Evolutionary conservation across 2,797 vertebrate species (phyloP).

Genomic region (Ptychadena robeensis): DNA sequence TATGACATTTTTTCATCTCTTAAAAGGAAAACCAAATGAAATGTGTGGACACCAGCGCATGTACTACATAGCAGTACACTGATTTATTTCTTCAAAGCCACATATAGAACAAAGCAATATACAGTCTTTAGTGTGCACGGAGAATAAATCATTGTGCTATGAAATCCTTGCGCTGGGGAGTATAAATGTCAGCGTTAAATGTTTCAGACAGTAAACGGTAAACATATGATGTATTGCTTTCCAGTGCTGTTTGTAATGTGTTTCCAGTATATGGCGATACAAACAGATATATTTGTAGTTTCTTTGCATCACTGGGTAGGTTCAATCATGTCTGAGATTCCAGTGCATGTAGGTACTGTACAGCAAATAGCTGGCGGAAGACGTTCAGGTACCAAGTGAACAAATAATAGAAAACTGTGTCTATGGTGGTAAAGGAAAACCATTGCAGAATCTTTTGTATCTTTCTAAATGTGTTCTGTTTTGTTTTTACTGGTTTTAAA

Average conservation of each 20-base stretch:
- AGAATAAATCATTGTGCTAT: constrained; percentile 38
- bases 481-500: too few species aligned
- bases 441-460: background rate
- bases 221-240: constrained; percentile 28
- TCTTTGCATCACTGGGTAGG: background rate
- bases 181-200: constrained; percentile 38
- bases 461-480: too few species aligned
- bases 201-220: constrained; percentile 34
- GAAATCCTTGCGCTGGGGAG: constrained; percentile 23
- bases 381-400: background rate
- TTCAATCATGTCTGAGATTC: background rate
- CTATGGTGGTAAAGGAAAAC: background rate
- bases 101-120: constrained; percentile 37
- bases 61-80: background rate
- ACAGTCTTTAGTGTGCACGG: constrained; percentile 32
- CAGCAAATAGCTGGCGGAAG: background rate
- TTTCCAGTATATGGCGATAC: background rate
- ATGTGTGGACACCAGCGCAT: background rate
- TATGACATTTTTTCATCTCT: constrained; percentile 3
- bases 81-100: constrained; percentile 32
- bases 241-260: background rate
- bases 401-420: background rate
- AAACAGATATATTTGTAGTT: constrained; percentile 1
- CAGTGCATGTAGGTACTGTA: background rate
- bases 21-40: background rate